These are phyloP conservation scores for Masnerella sp. DNA, from an alignment of 2,888 invertebrate species.

Conservation along the genomic window DNA sequence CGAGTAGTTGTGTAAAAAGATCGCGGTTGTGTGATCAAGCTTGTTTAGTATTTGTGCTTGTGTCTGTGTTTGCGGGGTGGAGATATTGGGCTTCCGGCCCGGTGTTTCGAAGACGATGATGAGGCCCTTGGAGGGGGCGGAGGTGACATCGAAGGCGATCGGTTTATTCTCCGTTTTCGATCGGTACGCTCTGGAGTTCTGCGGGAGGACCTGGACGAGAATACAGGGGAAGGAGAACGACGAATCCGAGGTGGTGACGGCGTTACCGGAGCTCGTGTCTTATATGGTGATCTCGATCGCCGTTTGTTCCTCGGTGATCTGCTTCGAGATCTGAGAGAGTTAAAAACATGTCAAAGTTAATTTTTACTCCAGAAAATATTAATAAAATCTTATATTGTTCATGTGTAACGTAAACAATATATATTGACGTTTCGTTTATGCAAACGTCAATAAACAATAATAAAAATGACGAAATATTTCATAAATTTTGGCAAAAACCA, in stretches of 20 bases:
- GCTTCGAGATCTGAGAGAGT: slow-evolving; percentile 72
- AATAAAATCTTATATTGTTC: too few species aligned
- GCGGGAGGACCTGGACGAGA: slow-evolving; percentile 68
- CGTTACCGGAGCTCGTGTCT: slow-evolving; percentile 72
- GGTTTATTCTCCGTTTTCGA: slow-evolving; percentile 69
- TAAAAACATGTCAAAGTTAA: too few species aligned
- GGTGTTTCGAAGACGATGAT: slow-evolving; percentile 68
- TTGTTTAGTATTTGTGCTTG: slow-evolving; percentile 79
- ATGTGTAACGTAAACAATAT: too few species aligned
- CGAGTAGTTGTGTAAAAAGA: slow-evolving; percentile 1
- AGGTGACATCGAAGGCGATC: slow-evolving; percentile 75
- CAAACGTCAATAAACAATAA: too few species aligned
- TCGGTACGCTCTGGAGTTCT: slow-evolving; percentile 72
- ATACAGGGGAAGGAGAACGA: slow-evolving; percentile 74
- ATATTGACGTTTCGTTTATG: too few species aligned
- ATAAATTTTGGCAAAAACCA: too few species aligned
- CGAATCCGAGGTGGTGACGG: slow-evolving; percentile 75
- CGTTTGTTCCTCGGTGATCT: slow-evolving; percentile 77
- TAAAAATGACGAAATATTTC: too few species aligned
- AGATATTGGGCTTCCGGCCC: slow-evolving; percentile 76
- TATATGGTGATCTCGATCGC: slow-evolving; percentile 77
- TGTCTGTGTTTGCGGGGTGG: slow-evolving; percentile 79
- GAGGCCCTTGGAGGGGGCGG: slow-evolving; percentile 71
- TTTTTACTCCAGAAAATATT: too few species aligned
- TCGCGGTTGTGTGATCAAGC: too few species aligned